Percentiles rank a stretch among this genome's conserved stretches.
Conservation (phyloP, 2,797 vertebrate species). For the Malacoraja senta region DNA sequence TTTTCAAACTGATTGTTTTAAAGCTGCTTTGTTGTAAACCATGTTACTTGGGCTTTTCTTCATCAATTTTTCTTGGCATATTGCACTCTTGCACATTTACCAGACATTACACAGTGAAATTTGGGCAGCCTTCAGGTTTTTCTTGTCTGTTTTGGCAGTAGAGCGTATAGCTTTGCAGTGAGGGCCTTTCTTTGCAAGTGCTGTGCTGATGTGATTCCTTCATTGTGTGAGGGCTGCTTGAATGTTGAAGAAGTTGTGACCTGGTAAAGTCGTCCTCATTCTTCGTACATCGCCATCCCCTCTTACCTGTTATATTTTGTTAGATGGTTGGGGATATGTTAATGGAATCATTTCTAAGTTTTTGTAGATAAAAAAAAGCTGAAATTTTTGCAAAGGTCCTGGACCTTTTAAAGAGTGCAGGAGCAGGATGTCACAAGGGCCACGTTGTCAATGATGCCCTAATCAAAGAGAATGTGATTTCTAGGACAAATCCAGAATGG, state of each 20-base stretch:
- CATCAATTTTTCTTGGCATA: background rate
- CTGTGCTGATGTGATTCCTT: background rate
- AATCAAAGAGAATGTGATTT: background rate
- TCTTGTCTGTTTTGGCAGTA: background rate
- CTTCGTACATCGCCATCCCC: background rate
- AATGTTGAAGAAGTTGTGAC: background rate
- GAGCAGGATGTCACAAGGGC: background rate
- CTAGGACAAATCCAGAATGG: conserved; percentile 19
- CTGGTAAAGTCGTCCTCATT: background rate
- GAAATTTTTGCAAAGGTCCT: background rate
- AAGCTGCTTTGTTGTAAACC: background rate
- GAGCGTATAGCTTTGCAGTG: background rate
- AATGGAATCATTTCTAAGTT: background rate
- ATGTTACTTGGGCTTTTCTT: background rate
- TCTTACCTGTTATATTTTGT: background rate
- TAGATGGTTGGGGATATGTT: background rate
- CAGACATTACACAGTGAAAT: background rate
- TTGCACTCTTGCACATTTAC: background rate
- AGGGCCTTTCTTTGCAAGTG: background rate
- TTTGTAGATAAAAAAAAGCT: background rate
- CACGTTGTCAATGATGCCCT: background rate
- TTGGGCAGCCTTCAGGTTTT: background rate
- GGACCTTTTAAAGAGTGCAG: background rate
- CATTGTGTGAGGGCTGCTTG: background rate
- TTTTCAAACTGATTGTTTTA: background rate